phyloP scores from a whole-genome alignment of 2,888 invertebrate species.

The Ichneumoninae sp. region DNA sequence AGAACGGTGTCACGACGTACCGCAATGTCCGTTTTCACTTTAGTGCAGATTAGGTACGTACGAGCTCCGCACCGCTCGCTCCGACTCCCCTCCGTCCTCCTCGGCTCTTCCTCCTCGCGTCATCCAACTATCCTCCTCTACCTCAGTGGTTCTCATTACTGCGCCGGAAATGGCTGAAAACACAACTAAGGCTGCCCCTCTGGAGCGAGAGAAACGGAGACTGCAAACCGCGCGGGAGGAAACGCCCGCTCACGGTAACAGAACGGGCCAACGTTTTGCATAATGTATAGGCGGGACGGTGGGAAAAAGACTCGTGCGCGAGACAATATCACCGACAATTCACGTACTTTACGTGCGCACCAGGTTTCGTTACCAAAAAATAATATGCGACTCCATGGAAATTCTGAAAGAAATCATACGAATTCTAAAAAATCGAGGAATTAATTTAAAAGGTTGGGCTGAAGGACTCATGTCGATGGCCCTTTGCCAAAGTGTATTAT shows the following conservation, averaged over 20 bases:
- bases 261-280: slow-evolving; percentile 18
- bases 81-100: slow-evolving; percentile 1
- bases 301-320: background rate
- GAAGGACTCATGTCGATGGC: no score
- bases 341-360: background rate
- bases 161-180: slow-evolving; percentile 30
- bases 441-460: no score
- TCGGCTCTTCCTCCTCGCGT: background rate
- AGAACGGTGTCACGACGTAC: slow-evolving; percentile 39
- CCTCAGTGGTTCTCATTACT: slow-evolving; percentile 33
- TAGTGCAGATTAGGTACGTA: slow-evolving; percentile 69
- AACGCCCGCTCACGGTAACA: background rate
- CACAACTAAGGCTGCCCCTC: slow-evolving; percentile 17
- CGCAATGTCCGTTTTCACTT: slow-evolving; percentile 76
- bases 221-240: background rate
- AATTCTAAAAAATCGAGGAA: no score
- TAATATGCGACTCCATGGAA: background rate
- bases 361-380: background rate
- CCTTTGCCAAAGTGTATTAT: no score
- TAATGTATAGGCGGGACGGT: slow-evolving; percentile 2
- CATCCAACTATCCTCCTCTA: slow-evolving; percentile 2
- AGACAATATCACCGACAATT: background rate
- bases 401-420: background rate
- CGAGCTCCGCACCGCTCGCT: slow-evolving; percentile 67
- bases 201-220: background rate